Conservation (phyloP, 2,888 invertebrate genomes). For the Troglohyphantes excavatus region DNA sequence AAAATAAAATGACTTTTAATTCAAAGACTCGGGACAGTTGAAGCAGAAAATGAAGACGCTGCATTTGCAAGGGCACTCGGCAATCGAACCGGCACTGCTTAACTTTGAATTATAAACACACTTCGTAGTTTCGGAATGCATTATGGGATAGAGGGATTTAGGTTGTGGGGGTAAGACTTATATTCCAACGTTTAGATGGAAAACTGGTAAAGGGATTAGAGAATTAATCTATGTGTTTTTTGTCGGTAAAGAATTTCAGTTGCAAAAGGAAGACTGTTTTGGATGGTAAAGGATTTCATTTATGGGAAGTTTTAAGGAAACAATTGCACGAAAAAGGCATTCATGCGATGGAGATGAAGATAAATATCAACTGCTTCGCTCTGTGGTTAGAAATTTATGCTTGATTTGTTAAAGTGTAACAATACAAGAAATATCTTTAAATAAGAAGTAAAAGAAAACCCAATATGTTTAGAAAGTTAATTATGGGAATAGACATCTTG, state of each 20-base stretch:
- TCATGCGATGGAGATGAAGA: no score
- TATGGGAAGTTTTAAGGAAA: not conserved
- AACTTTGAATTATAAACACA: conserved; percentile 6
- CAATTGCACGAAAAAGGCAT: not conserved
- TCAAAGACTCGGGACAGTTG: conserved; percentile 50
- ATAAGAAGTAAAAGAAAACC: no score
- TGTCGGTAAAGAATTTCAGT: not conserved
- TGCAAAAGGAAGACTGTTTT: not conserved
- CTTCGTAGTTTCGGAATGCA: not conserved
- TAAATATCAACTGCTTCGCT: no score
- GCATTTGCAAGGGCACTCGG: no score
- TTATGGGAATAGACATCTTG: no score
- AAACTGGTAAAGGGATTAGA: conserved; percentile 41
- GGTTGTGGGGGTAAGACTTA: conserved; percentile 20
- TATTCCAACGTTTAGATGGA: conserved; percentile 28
- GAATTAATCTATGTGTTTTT: conserved; percentile 15
- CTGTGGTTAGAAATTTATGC: no score
- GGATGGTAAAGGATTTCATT: not conserved
- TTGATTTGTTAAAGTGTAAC: no score
- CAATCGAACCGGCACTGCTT: not conserved
- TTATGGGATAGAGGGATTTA: not conserved
- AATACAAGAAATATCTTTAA: no score
- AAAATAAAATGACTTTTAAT: conserved; percentile 74
- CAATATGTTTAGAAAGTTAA: no score
- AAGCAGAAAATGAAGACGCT: conserved; percentile 70